phyloP scores from a whole-genome alignment of 2,113 vertebrate genomes.

The Poicephalus meyeri region DNA sequence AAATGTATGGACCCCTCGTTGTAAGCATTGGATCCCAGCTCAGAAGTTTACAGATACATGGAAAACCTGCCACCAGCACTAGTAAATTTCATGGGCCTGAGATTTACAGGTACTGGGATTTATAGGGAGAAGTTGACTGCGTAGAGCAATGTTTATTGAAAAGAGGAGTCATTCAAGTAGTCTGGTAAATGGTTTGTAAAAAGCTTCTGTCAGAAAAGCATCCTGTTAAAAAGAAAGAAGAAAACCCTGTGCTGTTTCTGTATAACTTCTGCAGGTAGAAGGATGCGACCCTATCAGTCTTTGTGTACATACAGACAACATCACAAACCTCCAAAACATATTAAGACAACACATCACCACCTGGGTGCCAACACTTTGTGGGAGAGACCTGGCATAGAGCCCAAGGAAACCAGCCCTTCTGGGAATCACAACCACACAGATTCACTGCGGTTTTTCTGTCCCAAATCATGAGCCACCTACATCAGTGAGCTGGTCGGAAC shows the following conservation, averaged over 20 bases:
- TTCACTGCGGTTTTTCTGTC: fast-evolving
- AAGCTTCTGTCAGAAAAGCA: neutral
- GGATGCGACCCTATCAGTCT: neutral
- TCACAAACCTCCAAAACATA: neutral
- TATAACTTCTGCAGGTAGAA: neutral
- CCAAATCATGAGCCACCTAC: neutral
- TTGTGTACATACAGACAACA: neutral
- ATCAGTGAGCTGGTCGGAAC: neutral
- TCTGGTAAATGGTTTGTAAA: neutral
- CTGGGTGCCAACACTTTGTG: neutral
- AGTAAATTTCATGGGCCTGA: neutral
- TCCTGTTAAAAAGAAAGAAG: neutral
- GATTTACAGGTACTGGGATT: neutral
- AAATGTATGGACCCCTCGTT: neutral
- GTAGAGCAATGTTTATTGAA: neutral
- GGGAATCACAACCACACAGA: neutral
- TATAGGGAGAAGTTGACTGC: neutral
- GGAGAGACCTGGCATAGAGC: neutral
- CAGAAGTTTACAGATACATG: neutral
- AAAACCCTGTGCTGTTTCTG: neutral
- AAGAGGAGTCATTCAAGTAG: neutral
- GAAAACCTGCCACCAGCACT: neutral
- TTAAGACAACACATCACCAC: neutral
- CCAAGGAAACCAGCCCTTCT: neutral
- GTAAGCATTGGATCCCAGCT: neutral